These are phyloP conservation scores for Bombus waltoni DNA, from an alignment of 1,140 invertebrate species.

Conservation along the genomic window DNA sequence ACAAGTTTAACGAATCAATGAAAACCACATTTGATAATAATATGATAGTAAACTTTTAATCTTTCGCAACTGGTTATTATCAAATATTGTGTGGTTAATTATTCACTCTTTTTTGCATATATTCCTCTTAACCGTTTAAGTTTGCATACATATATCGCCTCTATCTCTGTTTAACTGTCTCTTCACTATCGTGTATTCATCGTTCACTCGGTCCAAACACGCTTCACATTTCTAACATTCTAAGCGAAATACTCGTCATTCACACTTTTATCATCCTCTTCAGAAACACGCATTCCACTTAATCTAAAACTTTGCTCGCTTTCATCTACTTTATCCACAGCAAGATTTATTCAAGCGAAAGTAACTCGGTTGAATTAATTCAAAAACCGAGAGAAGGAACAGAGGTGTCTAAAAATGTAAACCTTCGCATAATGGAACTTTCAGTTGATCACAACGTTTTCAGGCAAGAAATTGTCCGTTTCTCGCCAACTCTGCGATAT, in stretches of 20 bases:
- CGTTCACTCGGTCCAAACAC: background rate
- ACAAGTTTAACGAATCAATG: too few species aligned
- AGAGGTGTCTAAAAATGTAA: background rate
- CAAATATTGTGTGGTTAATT: too few species aligned
- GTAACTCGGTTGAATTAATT: background rate
- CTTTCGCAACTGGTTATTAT: too few species aligned
- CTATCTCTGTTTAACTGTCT: too few species aligned
- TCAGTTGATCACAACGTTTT: background rate
- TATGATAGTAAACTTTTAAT: too few species aligned
- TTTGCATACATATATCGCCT: too few species aligned
- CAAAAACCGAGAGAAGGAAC: background rate
- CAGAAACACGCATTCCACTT: background rate
- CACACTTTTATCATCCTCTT: background rate
- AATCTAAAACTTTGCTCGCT: background rate
- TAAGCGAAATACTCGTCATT: background rate
- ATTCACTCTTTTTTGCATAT: too few species aligned
- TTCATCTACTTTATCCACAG: background rate
- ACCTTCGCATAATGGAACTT: background rate
- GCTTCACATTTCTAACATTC: background rate
- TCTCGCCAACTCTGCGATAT: background rate
- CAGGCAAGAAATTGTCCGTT: conserved; percentile 55
- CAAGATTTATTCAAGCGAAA: background rate
- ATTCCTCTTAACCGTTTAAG: too few species aligned
- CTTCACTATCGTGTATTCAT: too few species aligned
- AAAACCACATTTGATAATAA: too few species aligned